Conservation (phyloP, 2,888 invertebrate species). For the Lutraria lutraria region DNA sequence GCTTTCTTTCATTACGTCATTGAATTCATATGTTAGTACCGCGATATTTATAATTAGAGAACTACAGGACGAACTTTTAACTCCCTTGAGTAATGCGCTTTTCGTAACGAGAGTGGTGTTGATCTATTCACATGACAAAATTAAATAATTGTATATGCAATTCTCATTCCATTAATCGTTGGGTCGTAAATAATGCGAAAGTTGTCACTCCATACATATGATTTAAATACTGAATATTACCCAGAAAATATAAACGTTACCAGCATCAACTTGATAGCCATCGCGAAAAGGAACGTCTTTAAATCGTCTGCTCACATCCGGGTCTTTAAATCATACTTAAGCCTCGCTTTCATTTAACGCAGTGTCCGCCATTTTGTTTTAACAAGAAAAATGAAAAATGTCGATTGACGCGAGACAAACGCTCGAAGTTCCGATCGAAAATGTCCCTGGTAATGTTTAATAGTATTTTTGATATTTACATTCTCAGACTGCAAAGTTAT, state of each 20-base stretch:
- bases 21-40: too few relatives aligned
- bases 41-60: too few relatives aligned
- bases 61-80: too few relatives aligned
- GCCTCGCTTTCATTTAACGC: constrained; percentile 74
- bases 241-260: not conserved
- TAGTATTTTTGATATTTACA: not conserved
- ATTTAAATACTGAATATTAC: too few relatives aligned
- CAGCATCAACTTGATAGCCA: not conserved
- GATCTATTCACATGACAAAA: too few relatives aligned
- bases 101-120: too few relatives aligned
- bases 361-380: constrained; percentile 73
- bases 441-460: constrained; percentile 76
- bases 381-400: constrained; percentile 75
- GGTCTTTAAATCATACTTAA: constrained; percentile 51
- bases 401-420: constrained; percentile 78
- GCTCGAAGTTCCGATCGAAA: constrained; percentile 81
- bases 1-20: too few relatives aligned
- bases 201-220: too few relatives aligned
- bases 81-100: too few relatives aligned
- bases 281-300: not conserved
- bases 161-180: too few relatives aligned
- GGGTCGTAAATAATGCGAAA: too few relatives aligned
- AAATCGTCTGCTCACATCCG: constrained; percentile 65
- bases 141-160: too few relatives aligned
- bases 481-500: not conserved